Conservation (phyloP, 2,113 vertebrate genomes). For the Ailuropoda melanoleuca region DNA sequence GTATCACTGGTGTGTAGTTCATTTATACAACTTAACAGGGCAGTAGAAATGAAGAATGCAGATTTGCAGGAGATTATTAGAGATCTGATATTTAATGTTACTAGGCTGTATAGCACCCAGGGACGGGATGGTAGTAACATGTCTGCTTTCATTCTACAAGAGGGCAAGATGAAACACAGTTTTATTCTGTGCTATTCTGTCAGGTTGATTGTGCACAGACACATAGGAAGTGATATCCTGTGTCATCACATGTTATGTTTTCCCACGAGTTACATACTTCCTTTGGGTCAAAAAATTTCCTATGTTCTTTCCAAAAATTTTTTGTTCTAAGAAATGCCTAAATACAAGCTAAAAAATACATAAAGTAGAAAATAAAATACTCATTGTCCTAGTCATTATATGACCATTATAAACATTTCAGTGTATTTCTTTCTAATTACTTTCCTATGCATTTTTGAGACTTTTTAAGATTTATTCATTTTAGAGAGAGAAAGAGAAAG, state of each 20-base stretch:
- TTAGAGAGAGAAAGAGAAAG: neutral
- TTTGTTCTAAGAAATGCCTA: slow-evolving; percentile 3
- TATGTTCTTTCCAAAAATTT: neutral
- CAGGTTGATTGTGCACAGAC: rapidly evolving
- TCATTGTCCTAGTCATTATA: neutral
- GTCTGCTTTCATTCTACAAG: neutral
- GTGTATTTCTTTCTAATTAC: neutral
- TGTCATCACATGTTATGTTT: neutral
- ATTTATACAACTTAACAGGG: neutral
- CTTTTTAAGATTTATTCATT: neutral
- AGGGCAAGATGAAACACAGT: neutral
- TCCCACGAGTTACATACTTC: neutral
- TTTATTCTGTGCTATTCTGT: neutral
- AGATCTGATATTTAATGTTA: neutral
- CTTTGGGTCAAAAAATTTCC: neutral
- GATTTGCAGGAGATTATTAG: neutral
- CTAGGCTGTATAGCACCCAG: neutral
- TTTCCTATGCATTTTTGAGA: neutral
- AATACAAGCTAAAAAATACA: neutral
- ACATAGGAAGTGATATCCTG: neutral
- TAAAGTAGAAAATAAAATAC: neutral
- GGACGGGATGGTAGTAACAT: neutral
- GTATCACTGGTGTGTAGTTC: neutral
- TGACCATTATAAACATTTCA: neutral
- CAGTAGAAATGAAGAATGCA: neutral